A percentile compares a stretch with the other conserved stretches of the same genome.
Conservation (phyloP, 2,113 vertebrate species). For the Bujurquina vittata region DNA sequence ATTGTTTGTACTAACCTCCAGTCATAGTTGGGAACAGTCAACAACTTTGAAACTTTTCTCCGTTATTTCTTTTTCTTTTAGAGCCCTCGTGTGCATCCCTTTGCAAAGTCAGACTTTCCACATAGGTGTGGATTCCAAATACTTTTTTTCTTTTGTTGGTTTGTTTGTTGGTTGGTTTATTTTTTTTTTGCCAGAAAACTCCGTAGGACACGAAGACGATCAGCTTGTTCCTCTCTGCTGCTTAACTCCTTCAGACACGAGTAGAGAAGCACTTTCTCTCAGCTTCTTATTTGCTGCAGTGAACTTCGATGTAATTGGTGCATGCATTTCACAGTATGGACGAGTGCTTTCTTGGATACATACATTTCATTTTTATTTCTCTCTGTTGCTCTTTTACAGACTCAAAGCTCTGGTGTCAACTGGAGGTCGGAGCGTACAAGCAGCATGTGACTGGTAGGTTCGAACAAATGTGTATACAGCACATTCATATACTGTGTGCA, state of each 20-base stretch:
- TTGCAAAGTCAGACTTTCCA: slow-evolving; percentile 28
- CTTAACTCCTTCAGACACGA: background rate
- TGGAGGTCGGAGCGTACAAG: slow-evolving; percentile 93
- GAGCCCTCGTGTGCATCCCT: background rate
- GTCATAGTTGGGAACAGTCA: slow-evolving; percentile 12
- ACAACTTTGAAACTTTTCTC: background rate
- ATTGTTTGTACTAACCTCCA: slow-evolving; percentile 9
- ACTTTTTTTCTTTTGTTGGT: background rate
- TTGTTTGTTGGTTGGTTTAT: background rate
- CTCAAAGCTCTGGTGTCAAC: slow-evolving; percentile 95
- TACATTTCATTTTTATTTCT: background rate
- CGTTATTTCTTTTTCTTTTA: background rate
- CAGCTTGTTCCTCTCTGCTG: background rate
- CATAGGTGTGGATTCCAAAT: slow-evolving; percentile 7
- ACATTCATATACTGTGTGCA: background rate
- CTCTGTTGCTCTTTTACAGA: slow-evolving; percentile 69
- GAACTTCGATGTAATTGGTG: background rate
- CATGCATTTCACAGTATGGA: too few species aligned
- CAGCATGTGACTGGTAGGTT: slow-evolving; percentile 97
- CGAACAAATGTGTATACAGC: slow-evolving; percentile 29
- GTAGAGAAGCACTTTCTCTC: fast-evolving
- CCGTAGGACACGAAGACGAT: background rate
- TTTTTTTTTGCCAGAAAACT: slow-evolving; percentile 1
- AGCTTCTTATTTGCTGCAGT: background rate
- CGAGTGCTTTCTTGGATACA: background rate